A percentile compares a stretch with the other conserved stretches of the same genome.
phyloP scores from a whole-genome alignment of 1,140 invertebrate species.

The Vanessa atalanta region DNA sequence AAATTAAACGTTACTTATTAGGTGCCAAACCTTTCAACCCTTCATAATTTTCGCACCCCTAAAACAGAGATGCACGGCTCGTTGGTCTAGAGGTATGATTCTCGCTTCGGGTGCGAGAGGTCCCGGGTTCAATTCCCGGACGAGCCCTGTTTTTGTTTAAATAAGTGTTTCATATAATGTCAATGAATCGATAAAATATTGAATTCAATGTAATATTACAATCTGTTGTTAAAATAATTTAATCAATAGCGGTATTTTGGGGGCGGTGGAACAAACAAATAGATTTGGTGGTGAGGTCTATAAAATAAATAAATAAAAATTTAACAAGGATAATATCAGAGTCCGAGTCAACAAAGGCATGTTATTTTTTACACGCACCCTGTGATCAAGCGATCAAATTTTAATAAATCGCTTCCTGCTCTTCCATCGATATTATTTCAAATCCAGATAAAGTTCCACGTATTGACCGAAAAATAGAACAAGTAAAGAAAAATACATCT shows the following conservation, averaged over 20 bases:
- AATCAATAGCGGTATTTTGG: not conserved
- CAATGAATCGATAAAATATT: not conserved
- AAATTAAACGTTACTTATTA: not conserved
- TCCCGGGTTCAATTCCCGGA: conserved; percentile 86
- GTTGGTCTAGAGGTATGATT: conserved; percentile 92
- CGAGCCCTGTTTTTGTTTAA: conserved; percentile 17
- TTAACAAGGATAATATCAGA: conserved; percentile 42
- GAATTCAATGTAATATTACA: not conserved
- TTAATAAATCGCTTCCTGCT: conserved; percentile 74
- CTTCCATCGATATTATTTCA: conserved; percentile 58
- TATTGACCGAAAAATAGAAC: conserved; percentile 39
- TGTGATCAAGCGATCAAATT: conserved; percentile 67
- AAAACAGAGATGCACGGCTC: conserved; percentile 64
- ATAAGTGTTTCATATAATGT: not conserved
- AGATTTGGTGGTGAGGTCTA: not conserved
- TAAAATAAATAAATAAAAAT: conserved; percentile 31
- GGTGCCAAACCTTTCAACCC: not conserved
- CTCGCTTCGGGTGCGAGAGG: conserved; percentile 91
- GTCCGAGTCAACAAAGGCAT: conserved; percentile 53
- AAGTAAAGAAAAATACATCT: conserved; percentile 29
- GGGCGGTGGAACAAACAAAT: not conserved
- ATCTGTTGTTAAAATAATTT: not conserved
- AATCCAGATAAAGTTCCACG: conserved; percentile 47
- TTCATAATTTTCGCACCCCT: not conserved
- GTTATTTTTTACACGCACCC: conserved; percentile 55